phyloP scores from a whole-genome alignment of 1,140 invertebrate genomes.

The Sweltsa coloradensis region DNA sequence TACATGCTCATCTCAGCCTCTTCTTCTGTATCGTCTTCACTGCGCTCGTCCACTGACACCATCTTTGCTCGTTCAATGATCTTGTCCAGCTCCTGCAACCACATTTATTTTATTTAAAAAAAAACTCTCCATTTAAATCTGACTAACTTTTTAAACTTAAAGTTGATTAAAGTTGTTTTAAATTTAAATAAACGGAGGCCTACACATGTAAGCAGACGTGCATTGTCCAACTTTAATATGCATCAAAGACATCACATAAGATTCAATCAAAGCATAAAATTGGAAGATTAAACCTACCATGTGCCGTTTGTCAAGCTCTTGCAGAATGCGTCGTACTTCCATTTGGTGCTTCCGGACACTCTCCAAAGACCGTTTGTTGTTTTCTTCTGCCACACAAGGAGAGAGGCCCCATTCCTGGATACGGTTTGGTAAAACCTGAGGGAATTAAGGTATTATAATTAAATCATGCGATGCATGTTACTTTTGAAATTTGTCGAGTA shows the following conservation, averaged over 20 bases:
- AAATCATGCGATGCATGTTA: too few species aligned
- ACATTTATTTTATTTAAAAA: conserved; percentile 8
- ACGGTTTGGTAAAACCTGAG: conserved; percentile 71
- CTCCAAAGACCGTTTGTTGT: conserved; percentile 71
- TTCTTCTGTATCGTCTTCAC: conserved; percentile 50
- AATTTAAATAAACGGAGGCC: too few species aligned
- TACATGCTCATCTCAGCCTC: conserved; percentile 83
- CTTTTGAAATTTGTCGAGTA: too few species aligned
- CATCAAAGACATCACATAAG: too few species aligned
- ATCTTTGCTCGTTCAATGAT: conserved; percentile 64
- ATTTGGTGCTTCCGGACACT: conserved; percentile 66
- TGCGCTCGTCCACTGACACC: conserved; percentile 46
- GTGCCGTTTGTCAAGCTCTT: conserved; percentile 64
- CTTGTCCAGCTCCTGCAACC: conserved; percentile 55
- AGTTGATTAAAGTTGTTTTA: too few species aligned
- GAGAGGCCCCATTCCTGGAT: conserved; percentile 91
- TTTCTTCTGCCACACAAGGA: conserved; percentile 75
- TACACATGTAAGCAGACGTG: too few species aligned
- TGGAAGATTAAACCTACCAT: conserved; percentile 21
- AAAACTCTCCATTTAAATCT: background rate
- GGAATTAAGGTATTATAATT: conserved; percentile 3
- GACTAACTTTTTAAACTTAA: background rate
- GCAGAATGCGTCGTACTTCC: conserved; percentile 58
- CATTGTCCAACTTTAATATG: too few species aligned
- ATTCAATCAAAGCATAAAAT: too few species aligned